Base-by-base conservation (phyloP, 2,888 invertebrate species). In the Clivina fossor region DNA sequence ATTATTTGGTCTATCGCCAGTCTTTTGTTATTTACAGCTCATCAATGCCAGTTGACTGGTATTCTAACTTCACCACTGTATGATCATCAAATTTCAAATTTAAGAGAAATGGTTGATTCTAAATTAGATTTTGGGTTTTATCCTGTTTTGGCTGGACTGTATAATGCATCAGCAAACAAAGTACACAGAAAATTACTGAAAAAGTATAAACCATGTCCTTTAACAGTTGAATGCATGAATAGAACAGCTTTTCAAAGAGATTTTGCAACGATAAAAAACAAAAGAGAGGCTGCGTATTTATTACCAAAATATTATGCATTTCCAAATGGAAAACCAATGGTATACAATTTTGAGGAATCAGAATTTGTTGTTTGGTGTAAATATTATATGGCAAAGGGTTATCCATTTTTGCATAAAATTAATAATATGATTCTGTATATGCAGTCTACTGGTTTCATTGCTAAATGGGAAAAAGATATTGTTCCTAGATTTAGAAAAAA, bases 381-480 rank as follows among this genome's bases (percentile, higher is more conserved):
- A 41, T 51, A 43, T 51, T 55, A 26, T 8, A 35, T 47, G 9
- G 13, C 9, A 32, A 46, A 26, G 32, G 60, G 59, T 46, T 60
- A 58, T 54, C 62, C 58, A 3, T 40, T 59, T 22, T 33, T 50
- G 20, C 33, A 57, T 1, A 33, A 40, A 24, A 57, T 60, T 41
- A 46, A 62, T 44, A 20, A 57, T 9, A 22, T 58, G 9, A 18
- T 58, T 35, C 15, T 43, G 5, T 28, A 30, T 15, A 28, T 60
- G 41, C 44, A 35, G 15, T 49, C 58, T 9, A 46, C 44, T 32
- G 62, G 62, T 18, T 37, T 62, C 13, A 46, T 62, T 15, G 37
- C 50, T 13, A 60, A 62, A 46, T 62, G 61, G 61, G 47, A 47
- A 20, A 33, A 19, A 15, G 47, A 47, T n/a, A 38, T 38, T 18